phyloP scores from a whole-genome alignment of 2,113 vertebrate species.

The Delphinus delphis region DNA sequence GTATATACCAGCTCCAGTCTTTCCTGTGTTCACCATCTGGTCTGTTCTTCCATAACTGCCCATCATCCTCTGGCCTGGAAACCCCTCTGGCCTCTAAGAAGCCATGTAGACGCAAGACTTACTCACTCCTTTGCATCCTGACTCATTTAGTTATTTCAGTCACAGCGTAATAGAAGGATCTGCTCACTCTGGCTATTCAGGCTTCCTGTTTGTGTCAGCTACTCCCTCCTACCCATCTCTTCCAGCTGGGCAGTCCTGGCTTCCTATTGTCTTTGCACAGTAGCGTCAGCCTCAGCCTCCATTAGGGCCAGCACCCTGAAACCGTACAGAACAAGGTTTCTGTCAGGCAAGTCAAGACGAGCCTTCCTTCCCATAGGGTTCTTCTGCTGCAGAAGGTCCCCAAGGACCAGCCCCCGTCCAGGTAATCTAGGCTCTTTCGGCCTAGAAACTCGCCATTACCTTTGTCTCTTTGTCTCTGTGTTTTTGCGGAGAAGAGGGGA shows the following conservation, averaged over 20 bases:
- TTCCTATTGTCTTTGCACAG: background rate
- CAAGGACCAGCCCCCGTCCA: background rate
- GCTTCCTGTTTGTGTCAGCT: constrained; percentile 8
- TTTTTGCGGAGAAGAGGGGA: background rate
- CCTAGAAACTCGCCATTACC: background rate
- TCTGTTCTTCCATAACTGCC: background rate
- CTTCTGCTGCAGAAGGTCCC: background rate
- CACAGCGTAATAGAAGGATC: background rate
- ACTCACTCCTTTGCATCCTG: background rate
- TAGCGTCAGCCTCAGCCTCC: background rate
- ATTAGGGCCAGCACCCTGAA: background rate
- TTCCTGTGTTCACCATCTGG: background rate
- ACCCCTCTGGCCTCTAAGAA: background rate
- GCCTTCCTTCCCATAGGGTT: background rate
- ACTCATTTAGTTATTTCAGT: background rate
- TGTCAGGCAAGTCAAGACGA: background rate
- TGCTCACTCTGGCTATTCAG: background rate
- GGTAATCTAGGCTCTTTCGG: background rate
- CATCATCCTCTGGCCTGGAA: background rate
- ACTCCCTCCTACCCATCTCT: background rate
- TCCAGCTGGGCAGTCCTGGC: background rate
- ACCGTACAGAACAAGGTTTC: background rate
- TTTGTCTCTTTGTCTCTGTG: background rate
- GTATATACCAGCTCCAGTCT: background rate
- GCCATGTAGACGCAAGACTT: background rate